Evolutionary conservation across 2,113 vertebrate genomes (phyloP).

Genomic region (Dicrurus megarhynchus): DNA sequence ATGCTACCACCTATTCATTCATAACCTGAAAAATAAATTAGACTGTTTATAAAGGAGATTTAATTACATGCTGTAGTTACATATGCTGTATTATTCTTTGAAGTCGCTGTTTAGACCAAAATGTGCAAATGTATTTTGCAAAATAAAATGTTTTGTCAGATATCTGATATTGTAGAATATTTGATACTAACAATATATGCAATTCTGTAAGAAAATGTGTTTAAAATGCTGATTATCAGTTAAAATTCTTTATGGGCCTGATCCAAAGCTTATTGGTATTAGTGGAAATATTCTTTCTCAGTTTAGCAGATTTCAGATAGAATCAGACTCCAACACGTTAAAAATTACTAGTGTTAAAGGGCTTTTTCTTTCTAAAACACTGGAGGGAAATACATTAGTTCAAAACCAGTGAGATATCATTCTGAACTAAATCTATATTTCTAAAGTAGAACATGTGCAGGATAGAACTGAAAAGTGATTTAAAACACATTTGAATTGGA

Average conservation of each 20-base stretch:
- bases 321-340: neutral
- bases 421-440: constrained; percentile 18
- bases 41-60: neutral
- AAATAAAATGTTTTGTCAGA: neutral
- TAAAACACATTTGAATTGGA: neutral
- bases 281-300: neutral
- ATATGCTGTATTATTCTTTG: neutral
- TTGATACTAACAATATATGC: neutral
- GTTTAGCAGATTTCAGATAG: neutral
- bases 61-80: neutral
- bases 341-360: neutral
- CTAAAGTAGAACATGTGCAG: neutral
- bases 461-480: constrained; percentile 1
- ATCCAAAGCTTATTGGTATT: neutral
- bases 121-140: neutral
- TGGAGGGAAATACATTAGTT: neutral
- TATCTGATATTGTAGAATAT: neutral
- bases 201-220: neutral
- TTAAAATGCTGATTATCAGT: neutral
- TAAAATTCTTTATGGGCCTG: neutral
- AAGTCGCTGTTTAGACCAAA: neutral
- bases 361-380: constrained; percentile 13
- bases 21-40: neutral
- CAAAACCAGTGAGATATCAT: constrained; percentile 9
- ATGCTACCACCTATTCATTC: neutral